Evolutionary conservation across 1,140 invertebrate genomes (phyloP).

Genomic region (Coelopa frigida): DNA sequence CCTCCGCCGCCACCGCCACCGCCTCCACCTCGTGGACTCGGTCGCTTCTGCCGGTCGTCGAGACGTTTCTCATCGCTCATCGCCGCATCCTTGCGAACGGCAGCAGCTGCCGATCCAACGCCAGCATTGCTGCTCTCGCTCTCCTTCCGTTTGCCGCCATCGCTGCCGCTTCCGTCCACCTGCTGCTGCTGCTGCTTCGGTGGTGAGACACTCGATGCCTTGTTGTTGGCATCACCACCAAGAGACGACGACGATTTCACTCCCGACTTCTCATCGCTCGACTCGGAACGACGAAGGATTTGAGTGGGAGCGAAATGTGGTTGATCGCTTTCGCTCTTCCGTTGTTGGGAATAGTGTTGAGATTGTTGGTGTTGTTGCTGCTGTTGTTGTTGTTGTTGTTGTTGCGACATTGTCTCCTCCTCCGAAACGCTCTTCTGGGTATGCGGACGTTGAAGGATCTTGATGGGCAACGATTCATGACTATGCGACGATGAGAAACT

Average conservation of each 20-base stretch:
- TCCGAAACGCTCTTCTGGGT: constrained; percentile 39
- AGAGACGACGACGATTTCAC: not conserved
- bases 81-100: not conserved
- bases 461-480: constrained; percentile 40
- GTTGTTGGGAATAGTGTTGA: constrained; percentile 6
- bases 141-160: not conserved
- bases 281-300: constrained; percentile 27
- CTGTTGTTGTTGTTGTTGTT: constrained; percentile 12
- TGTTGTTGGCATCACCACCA: not conserved
- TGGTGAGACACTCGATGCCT: constrained; percentile 1
- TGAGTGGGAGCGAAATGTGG: constrained; percentile 27
- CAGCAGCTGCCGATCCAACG: no score
- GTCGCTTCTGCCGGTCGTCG: constrained; percentile 23
- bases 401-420: constrained; percentile 15
- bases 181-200: not conserved
- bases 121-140: not conserved
- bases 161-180: constrained; percentile 8
- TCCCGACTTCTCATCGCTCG: constrained; percentile 16
- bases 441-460: constrained; percentile 37
- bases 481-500: constrained; percentile 39
- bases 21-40: constrained; percentile 43
- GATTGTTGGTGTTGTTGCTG: constrained; percentile 17
- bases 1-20: constrained; percentile 24
- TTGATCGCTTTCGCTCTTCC: constrained; percentile 1
- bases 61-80: not conserved